Evolutionary conservation across 2,797 vertebrate species (phyloP).

Genomic region (Semaprochilodus insignis): DNA sequence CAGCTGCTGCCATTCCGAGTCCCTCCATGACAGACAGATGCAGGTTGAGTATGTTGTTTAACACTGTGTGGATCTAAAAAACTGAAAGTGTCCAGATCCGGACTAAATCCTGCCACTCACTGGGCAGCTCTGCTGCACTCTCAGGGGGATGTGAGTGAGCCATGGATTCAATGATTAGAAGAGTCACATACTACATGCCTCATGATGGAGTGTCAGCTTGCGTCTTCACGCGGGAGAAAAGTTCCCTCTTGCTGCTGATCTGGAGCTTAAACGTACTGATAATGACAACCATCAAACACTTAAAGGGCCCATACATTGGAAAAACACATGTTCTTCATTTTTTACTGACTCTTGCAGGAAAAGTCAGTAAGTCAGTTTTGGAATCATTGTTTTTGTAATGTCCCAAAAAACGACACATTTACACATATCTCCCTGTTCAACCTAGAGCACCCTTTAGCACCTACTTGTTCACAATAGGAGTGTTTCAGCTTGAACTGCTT

Average conservation of each 20-base stretch:
- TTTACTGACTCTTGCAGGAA: neutral
- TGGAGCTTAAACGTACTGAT: neutral
- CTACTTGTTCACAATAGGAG: neutral
- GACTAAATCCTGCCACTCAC: slow-evolving; percentile 80
- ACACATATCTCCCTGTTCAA: neutral
- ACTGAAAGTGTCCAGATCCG: slow-evolving; percentile 81
- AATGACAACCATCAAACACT: neutral
- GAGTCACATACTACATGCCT: slow-evolving; percentile 66
- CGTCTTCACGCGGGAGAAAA: neutral
- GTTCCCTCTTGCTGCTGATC: neutral
- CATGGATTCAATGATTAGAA: slow-evolving; percentile 77
- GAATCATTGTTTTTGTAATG: no score
- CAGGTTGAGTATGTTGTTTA: slow-evolving; percentile 71
- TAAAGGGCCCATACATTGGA: neutral
- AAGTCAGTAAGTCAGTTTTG: neutral
- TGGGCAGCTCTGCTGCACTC: slow-evolving; percentile 82
- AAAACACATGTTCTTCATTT: neutral
- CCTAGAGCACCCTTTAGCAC: neutral
- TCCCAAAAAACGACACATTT: neutral
- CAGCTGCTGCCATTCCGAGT: no score
- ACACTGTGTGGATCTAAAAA: slow-evolving; percentile 79
- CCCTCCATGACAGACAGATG: neutral
- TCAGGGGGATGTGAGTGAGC: slow-evolving; percentile 70
- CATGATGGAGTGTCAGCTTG: slow-evolving; percentile 45
- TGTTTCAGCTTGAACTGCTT: neutral